Conservation (phyloP, 1,140 invertebrate genomes). For the Pogonomyrmex barbatus region DNA sequence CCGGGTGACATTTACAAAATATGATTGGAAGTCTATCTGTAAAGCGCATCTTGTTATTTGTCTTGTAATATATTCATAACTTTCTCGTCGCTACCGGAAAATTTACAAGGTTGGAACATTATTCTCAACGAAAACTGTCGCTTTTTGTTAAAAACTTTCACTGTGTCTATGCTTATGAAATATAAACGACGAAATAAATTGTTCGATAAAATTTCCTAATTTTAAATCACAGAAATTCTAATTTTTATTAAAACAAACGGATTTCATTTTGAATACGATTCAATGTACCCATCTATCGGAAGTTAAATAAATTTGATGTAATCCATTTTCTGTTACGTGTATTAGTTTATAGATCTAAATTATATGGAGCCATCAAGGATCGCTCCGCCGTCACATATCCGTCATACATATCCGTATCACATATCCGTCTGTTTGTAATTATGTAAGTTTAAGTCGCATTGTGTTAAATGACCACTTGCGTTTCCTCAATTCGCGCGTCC, state of each 20-base stretch:
- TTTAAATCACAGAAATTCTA: conserved; percentile 4
- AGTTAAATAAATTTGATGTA: background rate
- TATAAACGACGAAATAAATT: background rate
- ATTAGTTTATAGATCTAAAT: conserved; percentile 1
- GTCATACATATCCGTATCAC: background rate
- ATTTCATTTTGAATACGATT: background rate
- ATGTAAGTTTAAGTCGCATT: background rate
- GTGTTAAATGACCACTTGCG: background rate
- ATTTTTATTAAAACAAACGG: background rate
- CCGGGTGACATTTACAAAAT: conserved; percentile 53
- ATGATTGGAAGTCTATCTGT: conserved; percentile 48
- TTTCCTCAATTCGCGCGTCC: background rate
- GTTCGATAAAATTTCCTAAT: conserved; percentile 23
- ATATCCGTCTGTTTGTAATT: background rate
- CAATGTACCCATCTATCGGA: background rate
- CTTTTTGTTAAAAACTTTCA: conserved; percentile 41
- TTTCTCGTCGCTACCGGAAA: conserved; percentile 28
- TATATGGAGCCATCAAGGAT: background rate
- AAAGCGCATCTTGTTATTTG: conserved; percentile 45
- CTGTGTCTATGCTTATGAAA: background rate
- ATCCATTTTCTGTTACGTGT: background rate
- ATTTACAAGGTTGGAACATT: conserved; percentile 43
- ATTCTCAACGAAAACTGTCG: conserved; percentile 45
- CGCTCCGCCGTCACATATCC: background rate
- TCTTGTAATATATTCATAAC: conserved; percentile 54